phyloP scores from a whole-genome alignment of 2,797 vertebrate species.

The Nothura maculosa region DNA sequence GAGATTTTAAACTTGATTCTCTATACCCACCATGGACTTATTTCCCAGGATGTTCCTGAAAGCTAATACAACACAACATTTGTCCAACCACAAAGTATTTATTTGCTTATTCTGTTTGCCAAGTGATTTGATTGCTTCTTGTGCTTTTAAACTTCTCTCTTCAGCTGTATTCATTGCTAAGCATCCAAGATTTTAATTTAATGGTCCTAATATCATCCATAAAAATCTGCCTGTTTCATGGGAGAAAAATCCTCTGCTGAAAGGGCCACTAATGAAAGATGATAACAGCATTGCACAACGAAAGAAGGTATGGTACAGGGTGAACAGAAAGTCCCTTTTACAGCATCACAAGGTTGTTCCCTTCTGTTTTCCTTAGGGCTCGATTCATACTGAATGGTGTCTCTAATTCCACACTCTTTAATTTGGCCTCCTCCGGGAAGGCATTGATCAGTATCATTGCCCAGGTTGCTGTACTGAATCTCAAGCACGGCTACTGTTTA shows the following conservation, averaged over 20 bases:
- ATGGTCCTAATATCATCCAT: neutral
- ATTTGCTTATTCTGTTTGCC: slow-evolving; percentile 16
- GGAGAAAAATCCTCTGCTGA: neutral
- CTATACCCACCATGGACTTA: neutral
- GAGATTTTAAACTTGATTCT: neutral
- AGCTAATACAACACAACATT: neutral
- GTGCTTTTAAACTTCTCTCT: neutral
- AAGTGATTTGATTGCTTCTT: neutral
- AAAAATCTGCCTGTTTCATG: slow-evolving; percentile 14
- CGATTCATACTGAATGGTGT: slow-evolving; percentile 4
- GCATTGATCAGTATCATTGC: slow-evolving; percentile 17
- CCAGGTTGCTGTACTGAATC: neutral
- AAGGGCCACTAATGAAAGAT: slow-evolving; percentile 15
- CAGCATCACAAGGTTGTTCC: neutral
- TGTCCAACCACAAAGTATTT: neutral
- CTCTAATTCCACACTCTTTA: slow-evolving; percentile 22
- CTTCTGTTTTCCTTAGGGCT: slow-evolving; percentile 43
- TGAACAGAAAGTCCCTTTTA: slow-evolving; percentile 26
- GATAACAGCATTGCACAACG: slow-evolving; percentile 16
- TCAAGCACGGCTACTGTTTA: slow-evolving; percentile 46
- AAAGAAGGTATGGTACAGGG: neutral
- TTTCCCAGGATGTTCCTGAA: neutral
- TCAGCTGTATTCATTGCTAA: neutral
- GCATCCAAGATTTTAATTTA: slow-evolving; percentile 25
- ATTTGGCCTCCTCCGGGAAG: neutral